Base-by-base conservation (phyloP, 2,797 vertebrate species). In the Silurus lanzhouensis region DNA sequence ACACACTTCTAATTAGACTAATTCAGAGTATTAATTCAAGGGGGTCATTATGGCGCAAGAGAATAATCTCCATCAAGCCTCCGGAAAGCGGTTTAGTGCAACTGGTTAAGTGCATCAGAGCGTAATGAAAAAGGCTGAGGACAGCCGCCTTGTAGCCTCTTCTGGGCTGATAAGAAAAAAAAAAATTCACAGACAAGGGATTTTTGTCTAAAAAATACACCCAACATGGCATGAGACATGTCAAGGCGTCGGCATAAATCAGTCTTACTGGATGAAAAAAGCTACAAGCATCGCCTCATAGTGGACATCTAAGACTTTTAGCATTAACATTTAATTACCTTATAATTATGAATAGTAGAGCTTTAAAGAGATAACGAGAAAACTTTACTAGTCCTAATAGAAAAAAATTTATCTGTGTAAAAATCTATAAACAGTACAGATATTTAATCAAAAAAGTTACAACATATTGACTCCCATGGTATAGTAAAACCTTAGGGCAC, bases 1-100 rank as follows among this genome's bases (percentile, higher is more conserved):
- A 89, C 87, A 89, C 89, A 89, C 86, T 85, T 88, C 90, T 92
- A 92, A 93, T 93, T 94, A 91, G 90, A 91, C 88, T 91, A 89
- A 92, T 91, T 91, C 83, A 57, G 84, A 83, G 78, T 89, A 92
- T 91, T 93, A 90, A 91, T 92, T 91, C 83, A 70, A 91, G 90
- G 85, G 87, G 87, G 87, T 89, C 87, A 90, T 92, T 92, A 91
- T 38, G 55, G 85, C 84, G 61, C 88, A 89, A 85, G 84, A 17
- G 70, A 92, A 88, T 88, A 90, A 91, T 89, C 89, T 91, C 88
- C 81, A 91, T 91, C 90, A 91, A 89, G 81, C 77, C 75, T 85
- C 63, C 12, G 9, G 84, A 78, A 89, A 87, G 87, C 84, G 8
- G 74, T 88, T 90, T 87, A 82, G 82, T 27, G 72, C 15, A 22